A percentile compares a stretch with the other conserved stretches of the same genome.
phyloP scores from a whole-genome alignment of 2,113 vertebrate species.

The Larimichthys crocea region DNA sequence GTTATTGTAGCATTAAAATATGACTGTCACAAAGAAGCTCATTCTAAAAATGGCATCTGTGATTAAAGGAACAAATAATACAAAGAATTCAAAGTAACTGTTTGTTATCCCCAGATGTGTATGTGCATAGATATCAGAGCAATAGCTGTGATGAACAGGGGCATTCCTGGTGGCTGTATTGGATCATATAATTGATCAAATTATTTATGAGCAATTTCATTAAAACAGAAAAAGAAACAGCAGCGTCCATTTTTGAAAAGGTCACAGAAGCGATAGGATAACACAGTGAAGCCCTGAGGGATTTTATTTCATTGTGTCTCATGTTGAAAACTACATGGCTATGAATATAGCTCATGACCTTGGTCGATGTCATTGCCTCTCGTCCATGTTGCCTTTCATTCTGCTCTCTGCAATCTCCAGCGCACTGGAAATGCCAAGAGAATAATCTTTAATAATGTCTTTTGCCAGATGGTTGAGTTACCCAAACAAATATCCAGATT shows the following conservation, averaged over 20 bases:
- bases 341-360: constrained; percentile 62
- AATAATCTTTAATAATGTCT: constrained; percentile 49
- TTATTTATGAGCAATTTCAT: constrained; percentile 66
- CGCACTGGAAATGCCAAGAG: constrained; percentile 46
- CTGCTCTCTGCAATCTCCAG: constrained; percentile 25
- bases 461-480: constrained; percentile 20
- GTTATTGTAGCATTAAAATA: constrained; percentile 13
- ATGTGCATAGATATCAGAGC: constrained; percentile 1
- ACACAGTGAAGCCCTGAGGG: constrained; percentile 53
- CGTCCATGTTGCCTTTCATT: constrained; percentile 45
- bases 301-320: constrained; percentile 47
- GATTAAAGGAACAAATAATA: neutral
- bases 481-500: neutral
- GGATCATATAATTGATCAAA: constrained; percentile 59
- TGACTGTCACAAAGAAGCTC: neutral
- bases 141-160: neutral
- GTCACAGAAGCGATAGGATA: constrained; percentile 62
- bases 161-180: constrained; percentile 31
- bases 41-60: constrained; percentile 8
- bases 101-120: neutral
- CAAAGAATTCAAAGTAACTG: constrained; percentile 9
- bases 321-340: constrained; percentile 64
- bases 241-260: constrained; percentile 64
- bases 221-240: constrained; percentile 23
- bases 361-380: constrained; percentile 56